Base-by-base conservation (phyloP, 1,140 invertebrate species). In the Drosophila carrolli region DNA sequence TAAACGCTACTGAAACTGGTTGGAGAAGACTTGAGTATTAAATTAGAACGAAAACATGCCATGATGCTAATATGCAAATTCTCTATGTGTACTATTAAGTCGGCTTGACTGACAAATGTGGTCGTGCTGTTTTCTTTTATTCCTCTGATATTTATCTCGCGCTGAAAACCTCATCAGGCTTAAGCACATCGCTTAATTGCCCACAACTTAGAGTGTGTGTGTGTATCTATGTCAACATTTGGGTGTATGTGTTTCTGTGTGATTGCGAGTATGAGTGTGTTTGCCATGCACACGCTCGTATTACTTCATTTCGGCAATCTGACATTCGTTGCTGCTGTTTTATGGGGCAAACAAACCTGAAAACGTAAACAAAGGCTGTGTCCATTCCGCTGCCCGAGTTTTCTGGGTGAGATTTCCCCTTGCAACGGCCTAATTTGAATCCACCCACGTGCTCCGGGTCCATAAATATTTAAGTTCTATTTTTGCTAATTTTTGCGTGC, bases 141-240 rank as follows among this genome's bases (percentile, higher is more conserved):
- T 65, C 43, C 68, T 86, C 57, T 68, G 84, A 82, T 86, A 82
- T 86, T 86, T 86, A 88, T 86, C 83, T 88, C 71, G 75, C 53
- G 84, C 50, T 79, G 75, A 83, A 89, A 88, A 84, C 84, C 84
- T 88, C 76, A 88, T 88, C 80, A 88, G 78, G 75, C 71, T 82
- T 86, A 83, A 86, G 82, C 74, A 78, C 82, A 66, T 57, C 53
- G 61, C 81, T 86, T 85, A 85, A 85, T 85, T 85, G 80, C 78
- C 81, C 60, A 61, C 75, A 78, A 63, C 16, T 38, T 61, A 79
- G 51, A 32, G 32, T 13, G 11, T n/a, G 29, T 10, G 19, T 44
- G 48, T 37, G 29, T 60, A 29, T 16, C 13, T 27, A 14, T 46
- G n/a, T 32, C 37, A 11, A 11, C 46, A n/a, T 40, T n/a, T 53